These are phyloP conservation scores for Colletes gigas DNA, from an alignment of 1,140 invertebrate genomes.

Conservation along the genomic window DNA sequence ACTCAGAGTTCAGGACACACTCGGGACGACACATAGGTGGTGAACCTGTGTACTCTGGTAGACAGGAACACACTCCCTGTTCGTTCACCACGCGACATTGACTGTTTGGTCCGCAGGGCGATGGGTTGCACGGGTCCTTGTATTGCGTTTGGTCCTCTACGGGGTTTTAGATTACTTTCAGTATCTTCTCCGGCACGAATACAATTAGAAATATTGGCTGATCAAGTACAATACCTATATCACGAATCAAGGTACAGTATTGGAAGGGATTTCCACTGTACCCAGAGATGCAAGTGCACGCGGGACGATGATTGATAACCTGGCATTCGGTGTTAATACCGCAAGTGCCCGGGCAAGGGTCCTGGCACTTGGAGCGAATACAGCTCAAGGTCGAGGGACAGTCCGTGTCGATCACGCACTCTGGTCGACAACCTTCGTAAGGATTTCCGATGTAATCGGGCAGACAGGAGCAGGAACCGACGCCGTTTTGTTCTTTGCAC, in stretches of 20 bases:
- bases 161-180: constrained; percentile 66
- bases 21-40: constrained; percentile 78
- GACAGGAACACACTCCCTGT: constrained; percentile 85
- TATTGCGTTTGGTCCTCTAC: constrained; percentile 70
- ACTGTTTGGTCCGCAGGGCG: constrained; percentile 87
- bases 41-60: constrained; percentile 81
- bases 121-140: constrained; percentile 82
- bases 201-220: no score
- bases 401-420: constrained; percentile 86
- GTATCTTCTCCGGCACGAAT: not conserved
- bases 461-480: constrained; percentile 84
- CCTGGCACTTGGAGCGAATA: constrained; percentile 84
- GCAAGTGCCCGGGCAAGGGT: constrained; percentile 85
- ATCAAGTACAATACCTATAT: not conserved
- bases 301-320: constrained; percentile 84
- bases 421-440: constrained; percentile 86
- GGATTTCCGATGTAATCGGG: constrained; percentile 88
- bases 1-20: constrained; percentile 80
- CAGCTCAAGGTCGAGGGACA: constrained; percentile 84
- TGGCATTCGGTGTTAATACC: constrained; percentile 86
- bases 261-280: constrained; percentile 85
- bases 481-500: constrained; percentile 79
- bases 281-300: constrained; percentile 83
- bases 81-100: constrained; percentile 85
- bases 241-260: constrained; percentile 52